These are phyloP conservation scores for Caenorhabditis afra DNA, from an alignment of 2,888 invertebrate genomes.

Conservation along the genomic window DNA sequence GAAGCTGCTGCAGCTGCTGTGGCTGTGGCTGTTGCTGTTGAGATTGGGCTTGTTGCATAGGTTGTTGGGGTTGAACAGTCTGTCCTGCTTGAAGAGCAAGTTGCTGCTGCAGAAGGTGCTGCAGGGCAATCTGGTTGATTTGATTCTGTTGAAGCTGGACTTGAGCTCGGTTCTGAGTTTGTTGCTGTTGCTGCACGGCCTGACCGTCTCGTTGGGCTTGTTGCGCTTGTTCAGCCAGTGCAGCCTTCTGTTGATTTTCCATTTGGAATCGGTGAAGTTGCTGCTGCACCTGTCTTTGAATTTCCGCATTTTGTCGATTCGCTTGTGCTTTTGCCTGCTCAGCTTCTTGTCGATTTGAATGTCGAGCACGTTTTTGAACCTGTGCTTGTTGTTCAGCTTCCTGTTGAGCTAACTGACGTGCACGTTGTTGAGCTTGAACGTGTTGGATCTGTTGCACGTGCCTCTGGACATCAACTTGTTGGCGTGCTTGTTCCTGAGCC, in stretches of 20 bases:
- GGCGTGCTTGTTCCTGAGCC: constrained; percentile 2
- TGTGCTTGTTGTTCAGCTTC: constrained; percentile 7
- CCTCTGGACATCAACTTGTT: constrained; percentile 4
- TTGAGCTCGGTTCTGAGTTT: neutral
- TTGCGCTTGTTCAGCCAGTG: constrained; percentile 15
- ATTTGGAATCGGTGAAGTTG: constrained; percentile 16
- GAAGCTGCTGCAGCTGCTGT: constrained; percentile 10
- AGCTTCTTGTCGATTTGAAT: too few species aligned
- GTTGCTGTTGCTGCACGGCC: constrained; percentile 5
- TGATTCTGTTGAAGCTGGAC: constrained; percentile 3
- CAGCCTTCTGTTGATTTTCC: constrained; percentile 8
- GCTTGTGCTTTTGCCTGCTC: too few species aligned
- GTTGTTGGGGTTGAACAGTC: too few species aligned
- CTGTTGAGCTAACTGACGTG: constrained; percentile 19
- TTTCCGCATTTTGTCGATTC: too few species aligned
- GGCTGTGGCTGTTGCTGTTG: too few species aligned
- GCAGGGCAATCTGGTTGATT: neutral
- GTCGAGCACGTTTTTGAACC: constrained; percentile 1
- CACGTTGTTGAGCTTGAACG: constrained; percentile 11
- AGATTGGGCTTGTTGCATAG: too few species aligned
- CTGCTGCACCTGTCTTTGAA: constrained; percentile 7
- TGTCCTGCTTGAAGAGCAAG: neutral
- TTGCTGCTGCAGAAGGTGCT: neutral
- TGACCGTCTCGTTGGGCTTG: constrained; percentile 27
- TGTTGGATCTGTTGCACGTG: constrained; percentile 14